Evolutionary conservation across 2,888 invertebrate genomes (phyloP).

Genomic region (Archips crataeganus): DNA sequence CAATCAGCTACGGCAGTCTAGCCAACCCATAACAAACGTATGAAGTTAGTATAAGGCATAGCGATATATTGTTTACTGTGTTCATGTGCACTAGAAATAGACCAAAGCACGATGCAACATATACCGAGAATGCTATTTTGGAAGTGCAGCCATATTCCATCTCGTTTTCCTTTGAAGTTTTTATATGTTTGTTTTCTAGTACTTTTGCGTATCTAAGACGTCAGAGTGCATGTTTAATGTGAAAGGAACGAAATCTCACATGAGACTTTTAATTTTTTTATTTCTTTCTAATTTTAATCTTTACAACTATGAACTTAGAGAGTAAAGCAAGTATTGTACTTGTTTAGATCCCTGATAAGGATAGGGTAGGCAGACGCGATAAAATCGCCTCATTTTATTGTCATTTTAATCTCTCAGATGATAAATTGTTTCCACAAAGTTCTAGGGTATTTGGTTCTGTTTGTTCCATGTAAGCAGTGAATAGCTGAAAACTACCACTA

Average conservation of each 20-base stretch:
- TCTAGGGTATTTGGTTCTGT: not conserved
- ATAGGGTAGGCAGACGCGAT: conserved; percentile 16
- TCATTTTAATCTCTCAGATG: conserved; percentile 13
- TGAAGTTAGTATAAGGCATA: conserved; percentile 15
- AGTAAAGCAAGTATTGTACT: not conserved
- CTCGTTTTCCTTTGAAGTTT: conserved; percentile 5
- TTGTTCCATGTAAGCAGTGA: not conserved
- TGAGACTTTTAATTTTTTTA: not conserved
- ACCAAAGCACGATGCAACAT: not conserved
- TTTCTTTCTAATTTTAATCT: not conserved
- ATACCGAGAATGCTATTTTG: conserved; percentile 25
- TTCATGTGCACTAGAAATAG: conserved; percentile 27
- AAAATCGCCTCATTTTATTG: conserved; percentile 10
- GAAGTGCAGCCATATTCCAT: conserved; percentile 26
- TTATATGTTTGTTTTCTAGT: not conserved
- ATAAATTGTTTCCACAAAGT: not conserved
- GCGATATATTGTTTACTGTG: not conserved
- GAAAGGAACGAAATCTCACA: not conserved
- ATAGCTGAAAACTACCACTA: not conserved
- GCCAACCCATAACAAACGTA: conserved; percentile 27
- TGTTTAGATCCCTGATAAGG: conserved; percentile 20
- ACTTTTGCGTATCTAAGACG: not conserved
- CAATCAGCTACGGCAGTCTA: conserved; percentile 25
- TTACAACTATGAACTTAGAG: conserved; percentile 1
- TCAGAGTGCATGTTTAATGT: not conserved